A percentile compares a stretch with the other conserved stretches of the same genome.
phyloP scores from a whole-genome alignment of 2,113 vertebrate genomes.

The Haemorhous mexicanus region DNA sequence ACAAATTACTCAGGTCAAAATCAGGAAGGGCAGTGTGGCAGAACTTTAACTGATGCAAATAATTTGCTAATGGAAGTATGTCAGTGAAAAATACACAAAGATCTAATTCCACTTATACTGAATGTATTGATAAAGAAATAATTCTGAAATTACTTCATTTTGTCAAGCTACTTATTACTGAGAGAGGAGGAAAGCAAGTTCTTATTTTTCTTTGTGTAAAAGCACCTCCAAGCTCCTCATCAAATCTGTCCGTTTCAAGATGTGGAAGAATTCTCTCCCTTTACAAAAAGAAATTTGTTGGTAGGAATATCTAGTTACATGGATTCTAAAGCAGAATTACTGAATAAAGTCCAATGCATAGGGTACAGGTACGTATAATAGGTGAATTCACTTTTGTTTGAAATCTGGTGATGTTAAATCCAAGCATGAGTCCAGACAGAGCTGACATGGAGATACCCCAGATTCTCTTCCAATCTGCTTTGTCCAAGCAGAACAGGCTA shows the following conservation, averaged over 20 bases:
- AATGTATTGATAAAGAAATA: not conserved
- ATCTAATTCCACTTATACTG: not conserved
- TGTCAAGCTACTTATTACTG: not conserved
- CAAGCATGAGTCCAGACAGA: not conserved
- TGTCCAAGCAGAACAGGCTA: not conserved
- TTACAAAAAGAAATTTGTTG: not conserved
- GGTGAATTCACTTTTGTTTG: not conserved
- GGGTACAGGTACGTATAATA: not conserved
- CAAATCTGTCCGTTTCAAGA: not conserved
- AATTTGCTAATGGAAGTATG: not conserved
- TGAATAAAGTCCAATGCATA: not conserved
- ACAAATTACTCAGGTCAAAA: not conserved
- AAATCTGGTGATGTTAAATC: not conserved
- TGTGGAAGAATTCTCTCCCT: not conserved
- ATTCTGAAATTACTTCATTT: not conserved
- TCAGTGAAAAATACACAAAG: not conserved
- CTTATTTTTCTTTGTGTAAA: not conserved
- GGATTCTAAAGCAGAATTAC: not conserved
- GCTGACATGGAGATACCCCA: not conserved
- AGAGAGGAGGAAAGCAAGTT: not conserved
- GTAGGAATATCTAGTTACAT: not conserved
- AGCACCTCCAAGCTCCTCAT: not conserved
- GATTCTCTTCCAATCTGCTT: not conserved
- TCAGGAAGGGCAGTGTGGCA: accelerated
- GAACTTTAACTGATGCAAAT: not conserved